These are phyloP conservation scores for Trinorchestia longiramus DNA, from an alignment of 1,140 invertebrate genomes.

Conservation along the genomic window DNA sequence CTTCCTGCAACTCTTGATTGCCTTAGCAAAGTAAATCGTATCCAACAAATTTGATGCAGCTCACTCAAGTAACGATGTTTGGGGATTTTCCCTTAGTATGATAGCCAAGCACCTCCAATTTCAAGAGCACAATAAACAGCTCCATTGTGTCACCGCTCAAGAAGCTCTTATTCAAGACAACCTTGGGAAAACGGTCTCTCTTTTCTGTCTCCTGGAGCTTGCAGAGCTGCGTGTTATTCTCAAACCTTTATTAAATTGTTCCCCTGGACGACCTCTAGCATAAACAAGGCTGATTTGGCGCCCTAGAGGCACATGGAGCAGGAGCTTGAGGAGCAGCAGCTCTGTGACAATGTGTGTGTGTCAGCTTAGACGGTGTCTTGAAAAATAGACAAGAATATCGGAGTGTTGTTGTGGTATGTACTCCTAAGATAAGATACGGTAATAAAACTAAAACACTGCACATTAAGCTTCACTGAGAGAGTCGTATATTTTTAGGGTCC, in stretches of 20 bases:
- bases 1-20: neutral
- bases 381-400: neutral
- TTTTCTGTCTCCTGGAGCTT: constrained; percentile 9
- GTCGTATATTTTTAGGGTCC: constrained; percentile 27
- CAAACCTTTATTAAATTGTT: constrained; percentile 51
- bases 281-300: constrained; percentile 50
- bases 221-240: constrained; percentile 17
- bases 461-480: constrained; percentile 43
- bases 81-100: neutral
- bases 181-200: constrained; percentile 12
- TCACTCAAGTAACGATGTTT: neutral
- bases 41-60: neutral
- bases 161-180: neutral
- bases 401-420: neutral
- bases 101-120: neutral
- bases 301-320: constrained; percentile 15
- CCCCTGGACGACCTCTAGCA: constrained; percentile 44
- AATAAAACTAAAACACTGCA: constrained; percentile 45
- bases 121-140: neutral
- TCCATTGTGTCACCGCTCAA: neutral
- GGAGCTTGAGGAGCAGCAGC: neutral
- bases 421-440: neutral
- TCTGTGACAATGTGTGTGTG: constrained; percentile 43
- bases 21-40: neutral
- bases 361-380: neutral